phyloP scores from a whole-genome alignment of 2,113 vertebrate genomes.

The Scolopax mira region DNA sequence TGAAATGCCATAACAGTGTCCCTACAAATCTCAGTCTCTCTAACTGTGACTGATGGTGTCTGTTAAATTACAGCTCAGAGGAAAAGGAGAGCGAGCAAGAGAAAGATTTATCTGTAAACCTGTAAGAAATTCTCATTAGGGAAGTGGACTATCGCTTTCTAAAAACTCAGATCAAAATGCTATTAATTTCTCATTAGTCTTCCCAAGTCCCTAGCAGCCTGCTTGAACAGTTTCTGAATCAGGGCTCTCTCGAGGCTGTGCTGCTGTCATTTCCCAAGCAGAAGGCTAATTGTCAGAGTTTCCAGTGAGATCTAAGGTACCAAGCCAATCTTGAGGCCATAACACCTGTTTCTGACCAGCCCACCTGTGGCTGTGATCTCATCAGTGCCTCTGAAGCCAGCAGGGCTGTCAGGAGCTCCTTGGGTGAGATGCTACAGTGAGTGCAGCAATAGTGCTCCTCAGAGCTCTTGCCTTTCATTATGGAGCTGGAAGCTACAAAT shows the following conservation, averaged over 20 bases:
- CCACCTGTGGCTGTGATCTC: neutral
- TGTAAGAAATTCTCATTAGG: neutral
- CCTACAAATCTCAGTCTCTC: neutral
- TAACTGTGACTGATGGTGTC: neutral
- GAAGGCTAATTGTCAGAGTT: neutral
- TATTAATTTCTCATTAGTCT: conserved; percentile 52
- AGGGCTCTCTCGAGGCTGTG: neutral
- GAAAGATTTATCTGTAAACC: neutral
- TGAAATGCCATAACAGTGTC: neutral
- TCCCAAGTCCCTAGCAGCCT: neutral
- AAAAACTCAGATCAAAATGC: conserved; percentile 11
- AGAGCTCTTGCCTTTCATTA: neutral
- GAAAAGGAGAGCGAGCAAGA: neutral
- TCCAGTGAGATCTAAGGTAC: neutral
- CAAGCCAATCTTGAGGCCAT: neutral
- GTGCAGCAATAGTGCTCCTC: accelerated
- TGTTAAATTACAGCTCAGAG: neutral
- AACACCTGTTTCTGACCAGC: neutral
- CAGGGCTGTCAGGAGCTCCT: neutral
- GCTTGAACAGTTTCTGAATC: neutral
- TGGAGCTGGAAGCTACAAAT: neutral
- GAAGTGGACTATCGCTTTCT: neutral
- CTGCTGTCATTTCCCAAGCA: neutral
- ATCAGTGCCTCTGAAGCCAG: accelerated
- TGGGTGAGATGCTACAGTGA: neutral